phyloP scores from a whole-genome alignment of 2,888 invertebrate genomes.

The Beris morrisii region DNA sequence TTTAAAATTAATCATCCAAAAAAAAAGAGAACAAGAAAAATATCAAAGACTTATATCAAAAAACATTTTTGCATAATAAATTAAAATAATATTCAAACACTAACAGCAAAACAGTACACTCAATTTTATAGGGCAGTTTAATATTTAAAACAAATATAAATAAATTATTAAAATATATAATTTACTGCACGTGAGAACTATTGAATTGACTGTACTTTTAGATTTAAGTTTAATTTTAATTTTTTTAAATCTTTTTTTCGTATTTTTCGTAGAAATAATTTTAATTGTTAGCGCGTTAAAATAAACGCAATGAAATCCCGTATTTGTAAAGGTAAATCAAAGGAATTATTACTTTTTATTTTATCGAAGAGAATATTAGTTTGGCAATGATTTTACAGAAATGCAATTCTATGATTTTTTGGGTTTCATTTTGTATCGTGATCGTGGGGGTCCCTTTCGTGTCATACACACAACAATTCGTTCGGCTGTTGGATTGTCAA shows the following conservation, averaged over 20 bases:
- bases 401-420: too few species aligned
- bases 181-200: conserved; percentile 41
- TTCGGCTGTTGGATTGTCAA: too few species aligned
- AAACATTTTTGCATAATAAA: conserved; percentile 8
- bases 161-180: neutral
- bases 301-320: too few species aligned
- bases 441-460: too few species aligned
- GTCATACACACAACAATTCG: too few species aligned
- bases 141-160: conserved; percentile 1
- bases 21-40: neutral
- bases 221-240: conserved; percentile 6
- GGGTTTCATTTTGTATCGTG: too few species aligned
- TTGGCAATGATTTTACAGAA: too few species aligned
- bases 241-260: neutral
- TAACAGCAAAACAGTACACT: conserved; percentile 41
- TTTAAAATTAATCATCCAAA: neutral
- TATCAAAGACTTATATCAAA: conserved; percentile 23
- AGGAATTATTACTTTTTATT: too few species aligned
- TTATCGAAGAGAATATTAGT: too few species aligned
- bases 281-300: too few species aligned
- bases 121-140: conserved; percentile 38
- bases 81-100: conserved; percentile 36
- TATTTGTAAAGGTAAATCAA: too few species aligned
- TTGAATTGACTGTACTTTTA: conserved; percentile 40
- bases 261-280: neutral